Percentiles rank a stretch among this genome's conserved stretches.
phyloP scores from a whole-genome alignment of 64 coral and sea anemone genomes.

The Platygyra sinensis region DNA sequence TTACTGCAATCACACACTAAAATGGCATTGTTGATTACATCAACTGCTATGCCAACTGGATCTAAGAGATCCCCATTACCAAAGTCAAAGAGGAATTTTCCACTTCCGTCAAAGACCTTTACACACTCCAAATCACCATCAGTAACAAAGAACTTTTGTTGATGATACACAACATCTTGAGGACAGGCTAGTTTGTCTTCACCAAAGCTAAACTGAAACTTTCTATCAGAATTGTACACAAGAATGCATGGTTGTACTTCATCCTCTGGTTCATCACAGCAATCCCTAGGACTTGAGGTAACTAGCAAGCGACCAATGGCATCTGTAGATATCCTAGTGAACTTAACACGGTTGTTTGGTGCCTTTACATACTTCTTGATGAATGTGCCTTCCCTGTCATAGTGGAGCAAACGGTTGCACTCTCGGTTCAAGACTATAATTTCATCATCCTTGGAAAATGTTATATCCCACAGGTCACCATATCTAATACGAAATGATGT shows the following conservation, averaged over 20 bases:
- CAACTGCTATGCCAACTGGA: constrained; percentile 31
- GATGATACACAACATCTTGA: constrained; percentile 36
- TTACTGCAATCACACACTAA: constrained; percentile 14
- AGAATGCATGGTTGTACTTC: constrained; percentile 37
- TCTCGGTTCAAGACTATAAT: constrained; percentile 50
- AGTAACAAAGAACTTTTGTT: constrained; percentile 41
- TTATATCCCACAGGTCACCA: constrained; percentile 46
- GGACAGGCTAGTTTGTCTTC: constrained; percentile 19
- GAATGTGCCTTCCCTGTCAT: constrained; percentile 43
- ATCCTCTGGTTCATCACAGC: constrained; percentile 40
- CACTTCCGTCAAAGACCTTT: constrained; percentile 10
- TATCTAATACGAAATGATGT: constrained; percentile 31
- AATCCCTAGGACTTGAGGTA: constrained; percentile 10
- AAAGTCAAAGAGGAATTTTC: constrained; percentile 42
- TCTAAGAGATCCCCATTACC: constrained; percentile 29
- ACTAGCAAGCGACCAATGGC: constrained; percentile 24
- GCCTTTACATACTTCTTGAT: constrained; percentile 43
- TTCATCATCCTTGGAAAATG: constrained; percentile 59
- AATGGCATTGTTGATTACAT: constrained; percentile 28
- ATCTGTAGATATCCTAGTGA: constrained; percentile 49
- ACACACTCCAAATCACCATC: constrained; percentile 43
- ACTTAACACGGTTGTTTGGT: constrained; percentile 47
- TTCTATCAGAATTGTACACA: constrained; percentile 35
- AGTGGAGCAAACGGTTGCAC: constrained; percentile 41
- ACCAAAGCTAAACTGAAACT: constrained; percentile 53